Base-by-base conservation (phyloP, 1,140 invertebrate genomes). In the Hycleus cichorii region DNA sequence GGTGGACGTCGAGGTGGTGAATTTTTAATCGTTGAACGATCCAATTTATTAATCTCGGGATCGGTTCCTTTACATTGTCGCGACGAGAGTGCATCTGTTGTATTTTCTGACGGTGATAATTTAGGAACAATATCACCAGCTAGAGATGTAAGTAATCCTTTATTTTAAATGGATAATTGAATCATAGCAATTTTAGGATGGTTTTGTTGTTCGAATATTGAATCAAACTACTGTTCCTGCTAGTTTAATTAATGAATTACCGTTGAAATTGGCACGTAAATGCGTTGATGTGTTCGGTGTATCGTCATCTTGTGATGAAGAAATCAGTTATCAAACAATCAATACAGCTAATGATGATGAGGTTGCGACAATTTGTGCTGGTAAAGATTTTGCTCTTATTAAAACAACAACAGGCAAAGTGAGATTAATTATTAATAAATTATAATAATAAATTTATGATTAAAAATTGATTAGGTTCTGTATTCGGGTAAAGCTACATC, bases 31-130 rank as follows among this genome's bases (percentile, higher is more conserved):
- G 74, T 85, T 47, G 78, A 85, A 67, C 78, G 78, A 52, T 79
- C 81, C 48, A 79, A 78, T 9, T 70, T 85, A 44, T 71, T 79
- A 61, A 78, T 85, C 40, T 77, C 72, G 52, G 80, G 79, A 42
- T 77, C 83, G 48, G 73, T 85, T n/a, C 78, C 80, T 42, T 69
- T 89, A 18, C 85, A 88, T 61, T 80, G 82, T 46, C 75, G 77
- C 60, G 80, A 84, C 62, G 79, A 78, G 67, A 75, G 80, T 26
- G 77, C 84, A 8, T 85, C 86, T 46, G 85, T 90, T 4, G 83
- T 91, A 68, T 93, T 93, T 72, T 89, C 87, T 63, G 91, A 93
- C 76, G 89, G 90, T n/a, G 83, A 89, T 60, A 80, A 83, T 75
- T 78, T 94, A 49, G 89, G 90, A 63, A 83, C 90, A 69, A 86